phyloP scores from a whole-genome alignment of 2,888 invertebrate genomes.

The Meandrusa payeni region DNA sequence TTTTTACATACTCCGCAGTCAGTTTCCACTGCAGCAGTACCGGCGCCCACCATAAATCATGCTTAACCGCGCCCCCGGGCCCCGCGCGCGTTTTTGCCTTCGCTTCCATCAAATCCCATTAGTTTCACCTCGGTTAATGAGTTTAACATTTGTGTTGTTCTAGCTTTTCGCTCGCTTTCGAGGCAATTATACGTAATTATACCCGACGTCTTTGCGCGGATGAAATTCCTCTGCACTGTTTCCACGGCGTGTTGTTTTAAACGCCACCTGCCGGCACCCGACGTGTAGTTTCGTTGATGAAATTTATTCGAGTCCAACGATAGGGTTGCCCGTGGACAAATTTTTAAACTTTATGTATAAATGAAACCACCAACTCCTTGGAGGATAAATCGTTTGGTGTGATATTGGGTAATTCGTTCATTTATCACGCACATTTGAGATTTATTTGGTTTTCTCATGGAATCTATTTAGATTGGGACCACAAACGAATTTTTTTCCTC shows the following conservation, averaged over 20 bases:
- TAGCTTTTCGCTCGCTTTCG: constrained; percentile 33
- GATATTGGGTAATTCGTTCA: too few species aligned
- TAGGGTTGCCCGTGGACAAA: too few species aligned
- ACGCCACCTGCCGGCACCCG: constrained; percentile 11
- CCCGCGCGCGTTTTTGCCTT: constrained; percentile 43
- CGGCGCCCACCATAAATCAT: constrained; percentile 45
- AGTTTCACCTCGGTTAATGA: constrained; percentile 42
- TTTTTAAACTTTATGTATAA: too few species aligned
- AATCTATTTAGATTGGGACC: too few species aligned
- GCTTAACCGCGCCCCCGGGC: constrained; percentile 42
- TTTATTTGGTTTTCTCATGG: too few species aligned
- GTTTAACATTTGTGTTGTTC: constrained; percentile 40
- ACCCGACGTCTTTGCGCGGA: constrained; percentile 11
- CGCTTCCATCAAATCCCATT: constrained; percentile 50
- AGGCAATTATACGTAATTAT: constrained; percentile 31
- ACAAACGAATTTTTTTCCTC: too few species aligned
- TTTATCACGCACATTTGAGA: too few species aligned
- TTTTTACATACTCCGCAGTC: constrained; percentile 28
- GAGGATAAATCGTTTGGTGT: too few species aligned
- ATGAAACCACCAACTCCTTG: too few species aligned
- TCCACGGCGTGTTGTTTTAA: constrained; percentile 12
- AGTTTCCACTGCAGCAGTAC: constrained; percentile 30
- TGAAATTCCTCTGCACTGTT: constrained; percentile 17
- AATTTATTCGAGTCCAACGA: constrained; percentile 3
- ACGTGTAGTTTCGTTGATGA: constrained; percentile 5